phyloP scores from a whole-genome alignment of 1,140 invertebrate species.

The Drosophila burlai region DNA sequence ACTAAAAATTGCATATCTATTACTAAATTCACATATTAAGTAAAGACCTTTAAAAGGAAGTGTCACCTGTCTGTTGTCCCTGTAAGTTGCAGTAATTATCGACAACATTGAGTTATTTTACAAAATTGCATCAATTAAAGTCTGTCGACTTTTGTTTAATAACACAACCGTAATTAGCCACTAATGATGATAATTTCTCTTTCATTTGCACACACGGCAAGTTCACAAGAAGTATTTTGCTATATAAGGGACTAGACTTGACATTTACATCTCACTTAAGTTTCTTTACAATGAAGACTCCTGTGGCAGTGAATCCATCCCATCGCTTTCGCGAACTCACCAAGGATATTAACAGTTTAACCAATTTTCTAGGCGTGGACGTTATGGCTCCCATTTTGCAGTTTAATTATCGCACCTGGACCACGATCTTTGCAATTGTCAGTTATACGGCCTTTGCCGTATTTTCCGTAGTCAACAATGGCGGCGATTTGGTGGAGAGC shows the following conservation, averaged over 20 bases:
- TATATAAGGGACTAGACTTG: conserved; percentile 16
- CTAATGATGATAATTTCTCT: conserved; percentile 32
- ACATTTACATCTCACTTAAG: conserved; percentile 1
- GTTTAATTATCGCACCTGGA: conserved; percentile 49
- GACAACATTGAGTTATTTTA: neutral
- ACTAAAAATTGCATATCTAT: neutral
- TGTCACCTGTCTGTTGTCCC: neutral
- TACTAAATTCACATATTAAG: neutral
- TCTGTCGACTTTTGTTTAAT: conserved; percentile 8
- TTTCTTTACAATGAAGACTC: conserved; percentile 10
- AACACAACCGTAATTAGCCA: conserved; percentile 1
- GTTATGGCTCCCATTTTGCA: conserved; percentile 17
- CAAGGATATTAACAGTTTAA: conserved; percentile 37
- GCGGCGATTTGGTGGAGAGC: conserved; percentile 42
- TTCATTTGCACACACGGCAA: neutral
- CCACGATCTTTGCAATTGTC: conserved; percentile 23
- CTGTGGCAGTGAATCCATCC: conserved; percentile 6
- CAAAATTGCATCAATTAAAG: conserved; percentile 2
- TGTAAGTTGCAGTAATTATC: neutral
- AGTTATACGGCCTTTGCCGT: conserved; percentile 44
- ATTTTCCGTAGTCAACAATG: conserved; percentile 28
- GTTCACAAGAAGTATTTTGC: conserved; percentile 2
- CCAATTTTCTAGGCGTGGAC: conserved; percentile 46
- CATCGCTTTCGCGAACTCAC: conserved; percentile 37
- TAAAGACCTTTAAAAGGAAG: neutral